Evolutionary conservation across 1,140 invertebrate species (phyloP).

Genomic region (Aphelinus certus): DNA sequence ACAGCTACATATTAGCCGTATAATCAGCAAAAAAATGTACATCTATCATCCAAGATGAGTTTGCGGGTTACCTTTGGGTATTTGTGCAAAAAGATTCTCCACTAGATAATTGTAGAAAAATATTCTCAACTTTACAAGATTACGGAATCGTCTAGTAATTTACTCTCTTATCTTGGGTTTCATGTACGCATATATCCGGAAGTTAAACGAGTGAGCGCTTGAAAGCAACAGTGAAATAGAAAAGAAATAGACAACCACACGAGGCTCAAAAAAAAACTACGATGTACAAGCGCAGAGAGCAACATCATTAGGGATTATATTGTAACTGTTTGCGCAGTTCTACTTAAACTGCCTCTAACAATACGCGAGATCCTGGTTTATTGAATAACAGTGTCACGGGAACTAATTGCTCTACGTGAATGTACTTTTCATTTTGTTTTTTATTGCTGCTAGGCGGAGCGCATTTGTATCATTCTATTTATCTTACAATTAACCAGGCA

Average conservation of each 20-base stretch:
- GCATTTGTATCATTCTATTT: conserved; percentile 18
- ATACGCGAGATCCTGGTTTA: conserved; percentile 26
- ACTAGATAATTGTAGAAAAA: no score
- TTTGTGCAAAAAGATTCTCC: no score
- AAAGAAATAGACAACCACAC: neutral
- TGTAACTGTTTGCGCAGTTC: conserved; percentile 5
- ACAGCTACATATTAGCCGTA: no score
- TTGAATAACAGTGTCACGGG: conserved; percentile 19
- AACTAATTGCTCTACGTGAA: neutral
- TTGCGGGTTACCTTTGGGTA: no score
- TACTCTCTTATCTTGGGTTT: neutral
- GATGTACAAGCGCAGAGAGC: neutral
- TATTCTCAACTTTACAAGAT: no score
- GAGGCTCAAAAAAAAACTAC: neutral
- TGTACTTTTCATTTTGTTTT: conserved; percentile 6
- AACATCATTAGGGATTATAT: neutral
- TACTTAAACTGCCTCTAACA: conserved; percentile 16
- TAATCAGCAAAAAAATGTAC: no score
- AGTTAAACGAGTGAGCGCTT: neutral
- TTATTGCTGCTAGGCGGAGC: neutral
- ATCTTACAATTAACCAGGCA: neutral
- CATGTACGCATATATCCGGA: neutral
- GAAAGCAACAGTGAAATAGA: conserved; percentile 56
- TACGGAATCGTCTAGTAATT: no score
- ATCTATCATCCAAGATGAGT: no score